Conservation (phyloP, 2,888 invertebrate genomes). For the Meliscaeva auricollis region DNA sequence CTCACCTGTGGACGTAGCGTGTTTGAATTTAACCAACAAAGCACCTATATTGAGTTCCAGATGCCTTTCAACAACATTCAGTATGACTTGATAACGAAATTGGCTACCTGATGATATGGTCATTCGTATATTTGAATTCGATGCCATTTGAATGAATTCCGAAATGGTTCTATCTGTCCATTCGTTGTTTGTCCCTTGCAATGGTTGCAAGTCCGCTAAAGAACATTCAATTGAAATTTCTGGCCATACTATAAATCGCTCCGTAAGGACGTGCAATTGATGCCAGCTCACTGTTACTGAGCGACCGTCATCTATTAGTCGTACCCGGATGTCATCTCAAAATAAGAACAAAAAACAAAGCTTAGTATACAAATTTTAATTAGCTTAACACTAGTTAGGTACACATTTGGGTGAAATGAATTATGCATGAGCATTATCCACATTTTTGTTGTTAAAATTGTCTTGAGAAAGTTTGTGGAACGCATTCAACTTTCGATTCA, state of each 20-base stretch:
- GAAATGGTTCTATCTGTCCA: slow-evolving; percentile 83
- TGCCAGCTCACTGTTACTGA: slow-evolving; percentile 85
- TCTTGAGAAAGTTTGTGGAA: no score
- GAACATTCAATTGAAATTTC: slow-evolving; percentile 80
- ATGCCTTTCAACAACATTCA: slow-evolving; percentile 82
- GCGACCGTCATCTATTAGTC: slow-evolving; percentile 86
- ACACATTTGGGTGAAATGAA: no score
- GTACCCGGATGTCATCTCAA: slow-evolving; percentile 79
- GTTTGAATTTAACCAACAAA: slow-evolving; percentile 84
- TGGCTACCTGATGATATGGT: slow-evolving; percentile 79
- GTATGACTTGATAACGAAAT: slow-evolving; percentile 81
- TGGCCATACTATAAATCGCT: slow-evolving; percentile 71
- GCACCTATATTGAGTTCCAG: slow-evolving; percentile 85
- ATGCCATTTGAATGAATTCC: slow-evolving; percentile 81
- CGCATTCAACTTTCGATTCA: no score
- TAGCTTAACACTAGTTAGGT: no score
- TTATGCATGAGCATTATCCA: no score
- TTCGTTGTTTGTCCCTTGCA: slow-evolving; percentile 79
- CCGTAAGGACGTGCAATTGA: slow-evolving; percentile 85
- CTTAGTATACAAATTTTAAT: no score
- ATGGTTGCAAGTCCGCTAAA: slow-evolving; percentile 84
- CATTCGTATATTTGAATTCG: slow-evolving; percentile 82
- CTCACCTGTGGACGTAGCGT: slow-evolving; percentile 85
- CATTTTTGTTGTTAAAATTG: no score
- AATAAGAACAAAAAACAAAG: neutral